phyloP scores from a whole-genome alignment of 2,113 vertebrate species.

The Cettia cetti region DNA sequence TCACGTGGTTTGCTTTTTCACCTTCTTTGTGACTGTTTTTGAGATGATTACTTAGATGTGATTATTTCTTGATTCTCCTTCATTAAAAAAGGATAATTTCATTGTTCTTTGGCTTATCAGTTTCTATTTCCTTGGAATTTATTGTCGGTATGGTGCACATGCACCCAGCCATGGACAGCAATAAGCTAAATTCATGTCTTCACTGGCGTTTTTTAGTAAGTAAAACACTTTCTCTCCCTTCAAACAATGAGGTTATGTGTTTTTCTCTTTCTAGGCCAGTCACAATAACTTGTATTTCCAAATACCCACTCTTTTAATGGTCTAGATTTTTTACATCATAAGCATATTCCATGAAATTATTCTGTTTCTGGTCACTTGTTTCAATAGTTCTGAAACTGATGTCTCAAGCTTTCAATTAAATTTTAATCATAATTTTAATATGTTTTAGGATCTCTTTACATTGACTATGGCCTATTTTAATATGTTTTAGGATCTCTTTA shows the following conservation, averaged over 20 bases:
- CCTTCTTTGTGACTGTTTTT: not conserved
- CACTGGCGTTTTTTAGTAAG: not conserved
- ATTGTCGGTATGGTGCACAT: not conserved
- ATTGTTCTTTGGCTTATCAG: not conserved
- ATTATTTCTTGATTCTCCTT: not conserved
- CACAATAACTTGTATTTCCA: not conserved
- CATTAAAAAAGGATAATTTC: not conserved
- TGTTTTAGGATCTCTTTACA: not conserved
- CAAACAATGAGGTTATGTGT: not conserved
- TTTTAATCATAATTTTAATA: not conserved
- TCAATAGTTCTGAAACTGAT: not conserved
- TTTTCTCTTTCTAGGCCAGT: not conserved
- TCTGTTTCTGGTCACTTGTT: not conserved
- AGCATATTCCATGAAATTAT: not conserved
- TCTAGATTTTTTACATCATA: not conserved
- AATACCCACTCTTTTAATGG: not conserved
- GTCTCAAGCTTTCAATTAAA: not conserved
- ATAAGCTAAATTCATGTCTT: not conserved
- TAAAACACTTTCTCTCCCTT: not conserved
- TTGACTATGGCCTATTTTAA: not conserved
- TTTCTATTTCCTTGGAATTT: not conserved
- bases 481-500: not conserved
- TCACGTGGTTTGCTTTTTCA: not conserved
- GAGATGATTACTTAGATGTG: not conserved
- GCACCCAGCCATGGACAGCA: not conserved